These are phyloP conservation scores for Lucifuga dentata DNA, from an alignment of 2,113 vertebrate genomes.

Conservation along the genomic window DNA sequence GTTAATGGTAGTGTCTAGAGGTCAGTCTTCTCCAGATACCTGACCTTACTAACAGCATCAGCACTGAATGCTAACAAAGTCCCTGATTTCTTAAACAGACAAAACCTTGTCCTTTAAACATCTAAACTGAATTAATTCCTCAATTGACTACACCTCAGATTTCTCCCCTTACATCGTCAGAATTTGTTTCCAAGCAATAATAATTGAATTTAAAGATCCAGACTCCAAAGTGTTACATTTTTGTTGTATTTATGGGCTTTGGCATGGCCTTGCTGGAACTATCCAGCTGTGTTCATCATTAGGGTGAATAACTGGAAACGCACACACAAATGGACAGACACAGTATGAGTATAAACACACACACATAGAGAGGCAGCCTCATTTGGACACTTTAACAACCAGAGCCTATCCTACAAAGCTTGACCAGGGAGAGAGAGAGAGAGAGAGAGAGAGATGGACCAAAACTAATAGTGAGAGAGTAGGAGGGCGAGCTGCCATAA, in stretches of 20 bases:
- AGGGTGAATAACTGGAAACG: background rate
- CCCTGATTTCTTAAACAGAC: background rate
- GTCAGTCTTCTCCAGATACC: background rate
- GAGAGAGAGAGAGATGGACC: background rate
- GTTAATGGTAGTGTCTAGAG: background rate
- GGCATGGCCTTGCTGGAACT: background rate
- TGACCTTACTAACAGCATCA: background rate
- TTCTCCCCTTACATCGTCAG: too few species aligned
- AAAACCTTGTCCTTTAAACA: background rate
- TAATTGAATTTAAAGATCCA: too few species aligned
- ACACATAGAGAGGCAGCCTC: background rate
- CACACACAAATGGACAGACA: too few species aligned
- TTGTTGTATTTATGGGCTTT: background rate
- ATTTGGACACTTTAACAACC: conserved; percentile 38
- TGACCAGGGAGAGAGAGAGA: background rate
- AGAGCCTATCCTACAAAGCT: background rate
- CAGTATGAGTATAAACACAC: background rate
- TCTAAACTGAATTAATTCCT: too few species aligned
- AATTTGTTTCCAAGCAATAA: too few species aligned
- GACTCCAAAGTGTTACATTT: background rate
- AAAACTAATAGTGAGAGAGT: background rate
- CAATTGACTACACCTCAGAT: too few species aligned
- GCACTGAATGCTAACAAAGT: too few species aligned
- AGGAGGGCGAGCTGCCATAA: conserved; percentile 27
- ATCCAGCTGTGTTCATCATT: background rate